Evolutionary conservation across 2,888 invertebrate genomes (phyloP).

Genomic region (Lamellibrachia satsuma): DNA sequence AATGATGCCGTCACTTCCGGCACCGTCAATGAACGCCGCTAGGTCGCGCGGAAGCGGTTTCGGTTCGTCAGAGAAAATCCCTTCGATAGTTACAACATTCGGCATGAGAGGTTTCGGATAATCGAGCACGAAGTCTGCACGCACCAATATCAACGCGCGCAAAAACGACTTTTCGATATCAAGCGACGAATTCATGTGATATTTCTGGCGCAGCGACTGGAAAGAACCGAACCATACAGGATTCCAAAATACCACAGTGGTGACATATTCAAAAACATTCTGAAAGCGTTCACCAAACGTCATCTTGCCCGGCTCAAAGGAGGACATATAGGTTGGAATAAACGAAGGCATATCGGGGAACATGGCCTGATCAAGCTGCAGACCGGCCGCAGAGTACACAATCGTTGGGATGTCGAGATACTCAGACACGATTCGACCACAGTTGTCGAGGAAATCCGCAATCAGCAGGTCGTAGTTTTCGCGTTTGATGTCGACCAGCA

Average conservation of each 20-base stretch:
- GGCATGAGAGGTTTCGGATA: not conserved
- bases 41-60: not conserved
- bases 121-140: not conserved
- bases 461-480: not conserved
- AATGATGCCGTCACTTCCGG: slow-evolving; percentile 5
- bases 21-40: not conserved
- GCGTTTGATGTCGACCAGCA: not conserved
- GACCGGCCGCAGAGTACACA: not conserved
- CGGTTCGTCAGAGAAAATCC: not conserved
- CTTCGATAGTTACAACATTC: not conserved
- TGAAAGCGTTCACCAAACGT: not conserved
- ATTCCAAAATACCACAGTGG: not conserved
- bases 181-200: not conserved
- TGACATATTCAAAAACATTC: not conserved
- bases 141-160: not conserved
- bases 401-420: not conserved
- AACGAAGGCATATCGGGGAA: not conserved
- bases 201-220: not conserved
- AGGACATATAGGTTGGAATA: not conserved
- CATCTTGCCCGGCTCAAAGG: not conserved
- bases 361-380: not conserved
- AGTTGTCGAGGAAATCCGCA: not conserved
- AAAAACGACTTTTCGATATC: not conserved
- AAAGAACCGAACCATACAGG: not conserved
- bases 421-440: not conserved